phyloP scores from a whole-genome alignment of 1,140 invertebrate species.

The Drosophila sproati region DNA sequence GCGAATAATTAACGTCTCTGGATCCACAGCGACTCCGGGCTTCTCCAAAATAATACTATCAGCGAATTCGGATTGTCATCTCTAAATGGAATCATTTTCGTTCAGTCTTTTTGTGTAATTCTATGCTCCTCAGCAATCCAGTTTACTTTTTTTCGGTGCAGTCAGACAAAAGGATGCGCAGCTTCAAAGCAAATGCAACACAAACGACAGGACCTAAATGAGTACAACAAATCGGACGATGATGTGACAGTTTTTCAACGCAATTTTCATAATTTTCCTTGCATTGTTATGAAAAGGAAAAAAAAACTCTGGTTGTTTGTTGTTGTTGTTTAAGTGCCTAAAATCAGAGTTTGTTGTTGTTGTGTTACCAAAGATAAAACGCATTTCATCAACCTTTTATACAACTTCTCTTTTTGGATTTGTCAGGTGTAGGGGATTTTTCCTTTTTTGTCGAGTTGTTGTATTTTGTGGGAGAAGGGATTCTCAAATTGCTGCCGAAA shows the following conservation, averaged over 20 bases:
- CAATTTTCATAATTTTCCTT: conserved; percentile 53
- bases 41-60: background rate
- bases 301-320: conserved; percentile 46
- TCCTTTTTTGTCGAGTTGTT: conserved; percentile 7
- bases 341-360: conserved; percentile 74
- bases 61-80: conserved; percentile 1
- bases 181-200: conserved; percentile 75
- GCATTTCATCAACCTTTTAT: conserved; percentile 60
- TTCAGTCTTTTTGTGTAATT: conserved; percentile 45
- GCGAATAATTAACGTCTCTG: too few species aligned
- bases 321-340: conserved; percentile 68
- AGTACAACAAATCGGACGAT: conserved; percentile 41
- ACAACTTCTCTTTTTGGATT: conserved; percentile 3
- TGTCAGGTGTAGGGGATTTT: conserved; percentile 62
- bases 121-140: conserved; percentile 51
- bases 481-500: conserved; percentile 37
- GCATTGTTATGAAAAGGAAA: conserved; percentile 38
- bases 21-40: background rate
- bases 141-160: conserved; percentile 15
- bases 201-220: conserved; percentile 39
- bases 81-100: conserved; percentile 10
- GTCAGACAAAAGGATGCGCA: conserved; percentile 63
- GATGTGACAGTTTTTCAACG: conserved; percentile 78
- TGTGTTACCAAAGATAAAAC: conserved; percentile 77
- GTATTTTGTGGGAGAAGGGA: background rate